These are phyloP conservation scores for Perodicticus potto DNA, from an alignment of 2,797 vertebrate genomes.

Conservation along the genomic window DNA sequence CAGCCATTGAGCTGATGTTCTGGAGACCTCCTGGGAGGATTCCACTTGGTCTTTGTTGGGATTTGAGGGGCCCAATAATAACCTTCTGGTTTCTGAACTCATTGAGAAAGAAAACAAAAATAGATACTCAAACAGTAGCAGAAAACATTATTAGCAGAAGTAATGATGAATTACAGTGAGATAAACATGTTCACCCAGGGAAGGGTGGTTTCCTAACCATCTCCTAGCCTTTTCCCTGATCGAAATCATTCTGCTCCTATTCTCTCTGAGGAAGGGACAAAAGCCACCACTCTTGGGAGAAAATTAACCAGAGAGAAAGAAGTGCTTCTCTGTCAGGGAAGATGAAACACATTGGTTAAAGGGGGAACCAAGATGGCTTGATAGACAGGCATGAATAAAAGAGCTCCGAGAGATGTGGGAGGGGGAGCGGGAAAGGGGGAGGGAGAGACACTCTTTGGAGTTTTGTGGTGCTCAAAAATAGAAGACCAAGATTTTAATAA, in stretches of 20 bases:
- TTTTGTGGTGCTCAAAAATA: neutral
- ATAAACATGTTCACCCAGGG: neutral
- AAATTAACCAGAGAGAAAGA: neutral
- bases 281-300: neutral
- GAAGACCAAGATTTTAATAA: neutral
- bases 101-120: conserved; percentile 42
- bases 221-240: neutral
- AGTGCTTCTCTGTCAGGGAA: neutral
- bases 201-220: neutral
- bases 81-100: neutral
- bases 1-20: neutral
- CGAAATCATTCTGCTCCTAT: neutral
- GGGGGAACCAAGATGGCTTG: neutral
- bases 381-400: neutral
- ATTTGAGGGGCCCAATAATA: neutral
- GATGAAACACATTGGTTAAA: neutral
- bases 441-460: neutral
- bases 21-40: neutral
- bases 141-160: neutral
- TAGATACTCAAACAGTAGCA: neutral
- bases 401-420: neutral
- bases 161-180: neutral
- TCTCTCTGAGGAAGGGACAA: neutral
- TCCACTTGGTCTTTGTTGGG: neutral
- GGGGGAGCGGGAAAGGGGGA: neutral